A percentile compares a stretch with the other conserved stretches of the same genome.
These are phyloP conservation scores for Mythimna loreyi DNA, from an alignment of 2,888 invertebrate species.

Conservation along the genomic window DNA sequence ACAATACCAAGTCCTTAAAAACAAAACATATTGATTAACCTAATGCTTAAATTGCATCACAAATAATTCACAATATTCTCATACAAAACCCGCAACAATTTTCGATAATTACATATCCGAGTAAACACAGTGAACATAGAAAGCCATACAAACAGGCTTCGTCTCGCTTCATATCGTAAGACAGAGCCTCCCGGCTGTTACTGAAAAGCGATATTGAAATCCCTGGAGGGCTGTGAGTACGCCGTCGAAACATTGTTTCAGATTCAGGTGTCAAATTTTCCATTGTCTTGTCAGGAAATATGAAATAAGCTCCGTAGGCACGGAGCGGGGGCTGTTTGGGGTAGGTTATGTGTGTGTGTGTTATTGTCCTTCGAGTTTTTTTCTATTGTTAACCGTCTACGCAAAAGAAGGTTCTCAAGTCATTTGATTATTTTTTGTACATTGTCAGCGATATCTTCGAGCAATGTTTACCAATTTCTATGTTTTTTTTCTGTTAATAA, in stretches of 20 bases:
- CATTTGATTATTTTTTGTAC: no score
- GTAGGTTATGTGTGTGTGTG: slow-evolving; percentile 33
- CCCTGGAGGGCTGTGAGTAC: slow-evolving; percentile 61
- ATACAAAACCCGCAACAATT: slow-evolving; percentile 11
- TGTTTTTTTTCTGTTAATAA: no score
- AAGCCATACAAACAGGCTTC: slow-evolving; percentile 43
- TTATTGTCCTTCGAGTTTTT: not conserved
- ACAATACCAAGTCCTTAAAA: not conserved
- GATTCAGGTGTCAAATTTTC: slow-evolving; percentile 74
- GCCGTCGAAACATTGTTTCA: slow-evolving; percentile 62
- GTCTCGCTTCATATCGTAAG: slow-evolving; percentile 52
- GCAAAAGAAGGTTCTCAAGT: no score
- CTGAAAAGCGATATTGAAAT: slow-evolving; percentile 68
- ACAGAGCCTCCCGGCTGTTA: slow-evolving; percentile 58
- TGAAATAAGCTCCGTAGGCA: slow-evolving; percentile 60
- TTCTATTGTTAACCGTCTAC: not conserved
- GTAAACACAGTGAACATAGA: slow-evolving; percentile 29
- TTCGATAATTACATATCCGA: slow-evolving; percentile 36
- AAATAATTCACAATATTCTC: not conserved
- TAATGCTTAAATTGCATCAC: slow-evolving; percentile 2
- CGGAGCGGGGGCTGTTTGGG: slow-evolving; percentile 22
- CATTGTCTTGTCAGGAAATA: slow-evolving; percentile 69
- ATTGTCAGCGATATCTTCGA: no score
- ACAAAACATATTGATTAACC: not conserved
- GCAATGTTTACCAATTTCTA: no score